phyloP scores from a whole-genome alignment of 2,113 vertebrate species.

The Saguinus midas region DNA sequence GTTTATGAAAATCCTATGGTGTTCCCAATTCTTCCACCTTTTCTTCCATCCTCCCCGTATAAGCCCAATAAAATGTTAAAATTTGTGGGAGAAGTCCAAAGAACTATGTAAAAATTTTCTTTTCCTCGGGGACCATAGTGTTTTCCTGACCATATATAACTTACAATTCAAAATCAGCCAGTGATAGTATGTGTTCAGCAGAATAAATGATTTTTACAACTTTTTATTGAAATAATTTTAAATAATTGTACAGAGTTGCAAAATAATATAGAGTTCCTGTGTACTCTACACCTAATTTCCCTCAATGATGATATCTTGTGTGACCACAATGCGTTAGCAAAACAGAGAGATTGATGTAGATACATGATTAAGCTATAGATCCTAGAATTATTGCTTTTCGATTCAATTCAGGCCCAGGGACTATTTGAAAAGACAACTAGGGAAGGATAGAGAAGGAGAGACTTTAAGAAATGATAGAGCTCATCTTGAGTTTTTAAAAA shows the following conservation, averaged over 20 bases:
- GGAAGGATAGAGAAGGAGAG: neutral
- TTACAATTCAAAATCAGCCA: neutral
- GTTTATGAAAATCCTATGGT: neutral
- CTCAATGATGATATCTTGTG: neutral
- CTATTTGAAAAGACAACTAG: slow-evolving; percentile 6
- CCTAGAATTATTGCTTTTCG: neutral
- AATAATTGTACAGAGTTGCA: neutral
- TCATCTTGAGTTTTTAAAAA: neutral
- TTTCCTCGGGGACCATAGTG: neutral
- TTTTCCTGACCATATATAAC: neutral
- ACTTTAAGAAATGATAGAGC: neutral
- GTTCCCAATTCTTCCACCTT: neutral
- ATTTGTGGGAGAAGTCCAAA: neutral
- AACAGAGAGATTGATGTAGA: neutral
- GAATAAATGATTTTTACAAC: neutral
- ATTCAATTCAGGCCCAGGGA: neutral
- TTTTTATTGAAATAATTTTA: neutral
- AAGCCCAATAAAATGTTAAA: neutral
- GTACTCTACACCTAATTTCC: neutral
- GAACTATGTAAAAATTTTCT: neutral
- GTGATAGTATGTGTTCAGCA: neutral
- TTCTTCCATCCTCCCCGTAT: neutral
- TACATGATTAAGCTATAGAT: neutral
- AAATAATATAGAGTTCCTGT: neutral
- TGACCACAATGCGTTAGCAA: neutral